Conservation (phyloP, 1,140 invertebrate genomes). For the Bombus cullumanus region DNA sequence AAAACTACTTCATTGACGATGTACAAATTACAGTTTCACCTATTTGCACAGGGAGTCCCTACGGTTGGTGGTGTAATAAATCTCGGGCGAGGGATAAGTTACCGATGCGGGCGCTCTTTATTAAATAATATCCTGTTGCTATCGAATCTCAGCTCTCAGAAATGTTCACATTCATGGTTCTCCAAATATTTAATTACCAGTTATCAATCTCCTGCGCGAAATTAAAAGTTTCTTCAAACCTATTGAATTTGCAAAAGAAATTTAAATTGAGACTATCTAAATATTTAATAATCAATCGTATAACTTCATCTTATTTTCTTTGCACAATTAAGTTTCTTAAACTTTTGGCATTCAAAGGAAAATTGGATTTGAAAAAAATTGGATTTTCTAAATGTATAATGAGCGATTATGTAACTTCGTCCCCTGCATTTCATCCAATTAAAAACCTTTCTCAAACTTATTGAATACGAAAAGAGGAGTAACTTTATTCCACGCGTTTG, state of each 20-base stretch:
- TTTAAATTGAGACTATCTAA: too few relatives aligned
- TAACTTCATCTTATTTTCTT: too few relatives aligned
- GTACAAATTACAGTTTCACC: slow-evolving; percentile 27
- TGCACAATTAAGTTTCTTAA: background rate
- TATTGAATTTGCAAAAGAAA: too few relatives aligned
- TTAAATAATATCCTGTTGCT: background rate
- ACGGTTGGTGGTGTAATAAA: background rate
- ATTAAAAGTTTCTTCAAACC: too few relatives aligned
- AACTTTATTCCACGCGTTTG: background rate
- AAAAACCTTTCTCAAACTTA: background rate
- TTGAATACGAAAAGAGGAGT: background rate
- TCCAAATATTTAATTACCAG: too few relatives aligned
- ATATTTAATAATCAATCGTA: too few relatives aligned
- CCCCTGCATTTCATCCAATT: too few relatives aligned
- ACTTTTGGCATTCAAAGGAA: background rate
- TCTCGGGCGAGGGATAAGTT: too few relatives aligned
- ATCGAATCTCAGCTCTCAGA: background rate
- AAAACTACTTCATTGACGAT: slow-evolving; percentile 13
- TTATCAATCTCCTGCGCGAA: too few relatives aligned
- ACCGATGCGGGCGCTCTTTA: background rate
- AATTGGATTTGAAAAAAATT: background rate
- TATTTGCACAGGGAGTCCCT: background rate
- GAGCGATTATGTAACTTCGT: too few relatives aligned
- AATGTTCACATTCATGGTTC: background rate
- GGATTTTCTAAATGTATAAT: background rate